Conservation (phyloP, 2,888 invertebrate species). For the Leucophenga maculata region DNA sequence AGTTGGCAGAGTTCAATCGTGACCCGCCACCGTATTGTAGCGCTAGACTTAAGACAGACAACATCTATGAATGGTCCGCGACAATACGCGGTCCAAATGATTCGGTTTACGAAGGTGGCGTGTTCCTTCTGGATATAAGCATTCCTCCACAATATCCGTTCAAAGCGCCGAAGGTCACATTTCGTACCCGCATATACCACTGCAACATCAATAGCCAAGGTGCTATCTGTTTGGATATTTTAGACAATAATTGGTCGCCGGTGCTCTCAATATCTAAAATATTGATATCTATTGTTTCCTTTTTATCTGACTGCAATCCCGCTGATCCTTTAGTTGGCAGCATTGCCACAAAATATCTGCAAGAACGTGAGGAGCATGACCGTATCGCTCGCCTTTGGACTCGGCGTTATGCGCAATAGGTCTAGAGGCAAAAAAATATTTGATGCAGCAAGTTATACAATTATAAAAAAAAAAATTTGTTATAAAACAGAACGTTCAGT, state of each 20-base stretch:
- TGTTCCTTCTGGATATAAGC: conserved; percentile 97
- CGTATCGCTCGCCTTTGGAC: conserved; percentile 99
- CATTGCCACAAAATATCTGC: conserved; percentile 97
- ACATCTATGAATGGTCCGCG: conserved; percentile 97
- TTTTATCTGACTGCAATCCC: conserved; percentile 98
- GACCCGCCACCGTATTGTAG: conserved; percentile 99
- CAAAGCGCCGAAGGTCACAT: conserved; percentile 96
- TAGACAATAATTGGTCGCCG: conserved; percentile 99
- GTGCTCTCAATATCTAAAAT: conserved; percentile 98
- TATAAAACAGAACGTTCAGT: no score
- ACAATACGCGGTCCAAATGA: conserved; percentile 97
- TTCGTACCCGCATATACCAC: conserved; percentile 97
- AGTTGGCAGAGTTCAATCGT: conserved; percentile 95
- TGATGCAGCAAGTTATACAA: no score
- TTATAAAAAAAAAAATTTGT: no score
- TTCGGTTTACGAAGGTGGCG: conserved; percentile 98
- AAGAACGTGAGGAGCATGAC: conserved; percentile 98
- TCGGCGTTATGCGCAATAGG: conserved; percentile 92
- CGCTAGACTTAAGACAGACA: conserved; percentile 98
- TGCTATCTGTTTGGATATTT: conserved; percentile 96
- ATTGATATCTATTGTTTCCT: conserved; percentile 95
- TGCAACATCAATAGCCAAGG: conserved; percentile 99
- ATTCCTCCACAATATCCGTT: conserved; percentile 98
- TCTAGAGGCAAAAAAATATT: no score
- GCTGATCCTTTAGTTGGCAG: conserved; percentile 98